Conservation (phyloP, 2,888 invertebrate species). For the Hyppa rectilinea region DNA sequence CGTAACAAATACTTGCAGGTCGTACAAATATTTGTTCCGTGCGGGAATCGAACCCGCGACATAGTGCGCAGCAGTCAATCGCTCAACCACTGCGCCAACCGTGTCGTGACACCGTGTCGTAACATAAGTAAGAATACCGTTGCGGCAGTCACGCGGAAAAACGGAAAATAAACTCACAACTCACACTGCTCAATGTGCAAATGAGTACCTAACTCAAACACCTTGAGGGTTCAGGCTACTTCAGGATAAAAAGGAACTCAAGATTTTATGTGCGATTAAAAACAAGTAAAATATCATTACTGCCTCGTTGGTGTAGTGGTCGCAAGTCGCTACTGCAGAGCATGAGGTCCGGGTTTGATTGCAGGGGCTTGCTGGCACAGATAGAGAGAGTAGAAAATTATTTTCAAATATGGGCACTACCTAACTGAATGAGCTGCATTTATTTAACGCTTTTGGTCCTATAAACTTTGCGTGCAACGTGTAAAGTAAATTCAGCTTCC, state of each 20-base stretch:
- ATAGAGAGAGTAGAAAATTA: too few species aligned
- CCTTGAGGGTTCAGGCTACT: slow-evolving; percentile 3
- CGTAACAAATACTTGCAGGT: too few species aligned
- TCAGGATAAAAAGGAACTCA: not conserved
- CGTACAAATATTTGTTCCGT: too few species aligned
- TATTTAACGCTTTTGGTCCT: not conserved
- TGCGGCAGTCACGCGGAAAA: slow-evolving; percentile 24
- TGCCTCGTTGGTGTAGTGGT: too few species aligned
- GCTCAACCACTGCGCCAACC: too few species aligned
- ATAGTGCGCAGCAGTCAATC: too few species aligned
- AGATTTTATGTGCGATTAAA: not conserved
- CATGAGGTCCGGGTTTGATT: too few species aligned
- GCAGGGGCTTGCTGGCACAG: too few species aligned
- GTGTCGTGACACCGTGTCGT: too few species aligned
- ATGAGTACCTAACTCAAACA: slow-evolving; percentile 9
- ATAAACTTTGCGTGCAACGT: not conserved
- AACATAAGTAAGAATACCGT: slow-evolving; percentile 29
- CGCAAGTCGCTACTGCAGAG: too few species aligned
- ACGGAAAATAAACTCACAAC: slow-evolving; percentile 30
- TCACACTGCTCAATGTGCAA: slow-evolving; percentile 3
- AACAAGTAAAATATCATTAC: not conserved
- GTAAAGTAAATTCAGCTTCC: not conserved
- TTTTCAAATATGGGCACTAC: not conserved
- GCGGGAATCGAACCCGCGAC: too few species aligned
- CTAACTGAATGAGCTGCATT: not conserved